phyloP scores from a whole-genome alignment of 2,888 invertebrate species.

The Lasioglossum leucozonium region DNA sequence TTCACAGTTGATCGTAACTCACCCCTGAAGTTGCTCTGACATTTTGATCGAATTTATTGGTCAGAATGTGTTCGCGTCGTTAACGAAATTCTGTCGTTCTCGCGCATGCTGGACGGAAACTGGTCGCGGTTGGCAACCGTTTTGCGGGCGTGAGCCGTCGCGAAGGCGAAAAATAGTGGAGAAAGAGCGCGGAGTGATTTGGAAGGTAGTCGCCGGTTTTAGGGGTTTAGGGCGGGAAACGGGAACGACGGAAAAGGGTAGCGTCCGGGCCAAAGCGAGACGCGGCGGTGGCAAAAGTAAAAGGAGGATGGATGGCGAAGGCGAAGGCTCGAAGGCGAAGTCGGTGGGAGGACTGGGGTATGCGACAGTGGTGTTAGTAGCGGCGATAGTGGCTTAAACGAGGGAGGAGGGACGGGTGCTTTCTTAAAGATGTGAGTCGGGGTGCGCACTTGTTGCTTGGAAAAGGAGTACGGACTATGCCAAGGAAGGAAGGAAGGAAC shows the following conservation, averaged over 20 bases:
- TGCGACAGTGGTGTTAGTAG: conserved; percentile 49
- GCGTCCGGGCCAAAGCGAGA: background rate
- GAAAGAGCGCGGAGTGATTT: conserved; percentile 64
- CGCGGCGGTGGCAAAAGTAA: conserved; percentile 15
- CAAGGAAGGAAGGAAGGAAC: conserved; percentile 65
- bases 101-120: conserved; percentile 17
- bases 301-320: background rate
- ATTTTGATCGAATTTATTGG: no score
- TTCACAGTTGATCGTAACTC: no score
- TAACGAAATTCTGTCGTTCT: no score
- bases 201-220: conserved; percentile 58
- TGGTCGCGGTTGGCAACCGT: conserved; percentile 47
- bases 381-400: conserved; percentile 61
- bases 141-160: conserved; percentile 50
- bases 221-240: conserved; percentile 8
- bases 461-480: conserved; percentile 59
- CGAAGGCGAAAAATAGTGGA: conserved; percentile 51
- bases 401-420: conserved; percentile 59
- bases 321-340: background rate
- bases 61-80: no score
- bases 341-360: conserved; percentile 15
- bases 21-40: no score
- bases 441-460: conserved; percentile 83
- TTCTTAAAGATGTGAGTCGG: conserved; percentile 81
- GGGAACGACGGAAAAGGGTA: background rate